These are phyloP conservation scores for Theretra japonica DNA, from an alignment of 2,888 invertebrate genomes.

Conservation along the genomic window DNA sequence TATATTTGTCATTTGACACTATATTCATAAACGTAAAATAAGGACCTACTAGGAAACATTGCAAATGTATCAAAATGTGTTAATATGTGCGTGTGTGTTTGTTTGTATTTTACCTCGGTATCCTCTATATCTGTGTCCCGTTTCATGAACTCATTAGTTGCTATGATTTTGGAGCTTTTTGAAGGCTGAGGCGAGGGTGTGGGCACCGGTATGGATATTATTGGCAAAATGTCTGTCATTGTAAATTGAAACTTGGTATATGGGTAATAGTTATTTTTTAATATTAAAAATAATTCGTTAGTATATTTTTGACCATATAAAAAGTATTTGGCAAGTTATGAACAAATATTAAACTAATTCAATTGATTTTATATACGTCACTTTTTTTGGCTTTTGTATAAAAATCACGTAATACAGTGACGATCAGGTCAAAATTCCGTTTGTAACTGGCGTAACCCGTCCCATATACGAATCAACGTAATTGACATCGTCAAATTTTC, in stretches of 20 bases:
- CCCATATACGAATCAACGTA: neutral
- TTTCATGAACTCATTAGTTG: constrained; percentile 66
- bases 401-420: neutral
- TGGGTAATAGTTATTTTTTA: neutral
- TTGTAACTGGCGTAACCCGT: neutral
- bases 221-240: constrained; percentile 4
- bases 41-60: too few species aligned
- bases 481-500: neutral
- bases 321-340: neutral
- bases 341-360: neutral
- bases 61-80: too few species aligned
- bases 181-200: constrained; percentile 46
- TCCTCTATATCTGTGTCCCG: constrained; percentile 61
- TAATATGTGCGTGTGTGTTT: constrained; percentile 1
- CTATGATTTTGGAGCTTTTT: constrained; percentile 48
- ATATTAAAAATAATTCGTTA: neutral
- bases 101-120: constrained; percentile 55
- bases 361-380: neutral
- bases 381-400: neutral
- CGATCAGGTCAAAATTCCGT: neutral
- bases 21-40: too few species aligned
- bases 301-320: neutral
- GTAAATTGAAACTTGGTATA: neutral
- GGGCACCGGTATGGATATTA: neutral
- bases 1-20: too few species aligned